These are phyloP conservation scores for Drosophila paramelanica DNA, from an alignment of 2,888 invertebrate species.

Conservation along the genomic window DNA sequence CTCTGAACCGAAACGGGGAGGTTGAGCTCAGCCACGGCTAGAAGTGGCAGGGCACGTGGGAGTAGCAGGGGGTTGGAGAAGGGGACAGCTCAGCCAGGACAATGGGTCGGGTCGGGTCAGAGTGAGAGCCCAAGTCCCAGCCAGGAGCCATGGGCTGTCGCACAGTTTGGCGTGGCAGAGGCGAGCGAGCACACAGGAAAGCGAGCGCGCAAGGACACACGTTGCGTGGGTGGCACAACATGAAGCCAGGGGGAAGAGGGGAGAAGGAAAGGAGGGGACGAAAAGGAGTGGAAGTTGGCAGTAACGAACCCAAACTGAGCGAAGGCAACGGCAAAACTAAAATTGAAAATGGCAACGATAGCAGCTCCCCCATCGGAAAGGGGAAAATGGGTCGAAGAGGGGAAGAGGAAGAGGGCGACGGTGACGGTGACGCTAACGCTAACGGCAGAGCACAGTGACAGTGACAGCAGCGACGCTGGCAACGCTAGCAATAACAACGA, in stretches of 20 bases:
- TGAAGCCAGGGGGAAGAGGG: constrained; percentile 1
- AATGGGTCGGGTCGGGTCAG: constrained; percentile 48
- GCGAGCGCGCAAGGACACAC: constrained; percentile 74
- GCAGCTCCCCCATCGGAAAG: constrained; percentile 31
- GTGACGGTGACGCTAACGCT: constrained; percentile 25
- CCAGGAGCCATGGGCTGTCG: constrained; percentile 60
- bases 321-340: constrained; percentile 67
- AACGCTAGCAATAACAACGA: constrained; percentile 51
- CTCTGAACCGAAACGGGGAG: constrained; percentile 57
- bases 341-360: constrained; percentile 73
- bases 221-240: constrained; percentile 57
- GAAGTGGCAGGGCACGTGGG: background rate
- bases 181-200: constrained; percentile 53
- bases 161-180: constrained; percentile 42
- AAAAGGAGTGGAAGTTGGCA: constrained; percentile 32
- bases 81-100: constrained; percentile 19
- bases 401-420: background rate
- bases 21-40: constrained; percentile 11
- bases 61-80: background rate
- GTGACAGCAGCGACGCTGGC: constrained; percentile 57
- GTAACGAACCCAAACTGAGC: constrained; percentile 67
- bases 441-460: constrained; percentile 36
- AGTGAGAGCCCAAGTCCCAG: constrained; percentile 40
- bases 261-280: background rate
- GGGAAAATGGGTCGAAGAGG: constrained; percentile 36